Base-by-base conservation (phyloP, 1,140 invertebrate genomes). In the Lethrus apterus region DNA sequence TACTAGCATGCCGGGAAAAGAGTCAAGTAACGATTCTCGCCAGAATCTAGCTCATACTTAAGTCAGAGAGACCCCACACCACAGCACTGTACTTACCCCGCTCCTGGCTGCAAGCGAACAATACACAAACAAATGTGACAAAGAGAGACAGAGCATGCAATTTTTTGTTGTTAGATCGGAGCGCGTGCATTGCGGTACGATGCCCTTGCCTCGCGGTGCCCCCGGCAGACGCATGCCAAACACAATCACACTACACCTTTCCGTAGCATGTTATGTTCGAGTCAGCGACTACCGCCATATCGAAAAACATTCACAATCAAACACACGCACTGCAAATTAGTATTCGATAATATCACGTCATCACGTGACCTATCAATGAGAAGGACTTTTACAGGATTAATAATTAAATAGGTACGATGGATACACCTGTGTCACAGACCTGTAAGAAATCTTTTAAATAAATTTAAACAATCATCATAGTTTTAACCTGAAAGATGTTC, bases 1-100 rank as follows among this genome's bases (percentile, higher is more conserved):
- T 42, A 42, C 60, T 65, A 62, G 68, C 76, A 79, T 78, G 76
- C 76, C 74, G 75, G 72, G 72, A 77, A 75, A 77, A 75, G 71
- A 75, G 68, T 66, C 60, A 63, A 64, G 59, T 64, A 64, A 64
- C 59, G 53, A 64, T 64, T 64, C 62, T 59, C 52, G 57, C 55
- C 55, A 57, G 33, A 52, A 52, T 57, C 44, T 57, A 46, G 36
- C 46, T 47, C 40, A 42, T 26, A 29, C 24, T 14, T 42, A 42
- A 42, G 24, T 17, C 17, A 42, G 18, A 18, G 19, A 42, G 36
- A 43, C 55, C 54, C 55, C 50, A 51, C 51, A 59, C 57, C 57
- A 57, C 41, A 55, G 50, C 52, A 35, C 29, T 44, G 46, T 57
- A 59, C 57, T 59, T 59, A 59, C 57, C 55, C 50, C 43, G 44